phyloP scores from a whole-genome alignment of 2,797 vertebrate species.

The Remorina albescens region DNA sequence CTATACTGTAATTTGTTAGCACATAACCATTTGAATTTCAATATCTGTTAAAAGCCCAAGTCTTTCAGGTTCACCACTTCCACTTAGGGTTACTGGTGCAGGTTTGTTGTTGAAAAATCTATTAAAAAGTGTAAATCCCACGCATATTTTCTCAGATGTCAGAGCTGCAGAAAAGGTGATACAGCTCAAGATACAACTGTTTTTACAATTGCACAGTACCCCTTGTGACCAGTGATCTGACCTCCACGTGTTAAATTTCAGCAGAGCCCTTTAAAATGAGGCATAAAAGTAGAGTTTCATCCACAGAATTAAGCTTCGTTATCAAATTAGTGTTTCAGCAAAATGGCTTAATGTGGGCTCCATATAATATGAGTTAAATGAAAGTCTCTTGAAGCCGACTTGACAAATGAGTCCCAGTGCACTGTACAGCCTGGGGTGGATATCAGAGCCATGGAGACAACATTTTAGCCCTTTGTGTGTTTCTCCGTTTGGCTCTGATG shows the following conservation, averaged over 20 bases:
- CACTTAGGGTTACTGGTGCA: background rate
- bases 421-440: background rate
- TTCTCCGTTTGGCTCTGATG: slow-evolving; percentile 17
- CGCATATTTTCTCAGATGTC: background rate
- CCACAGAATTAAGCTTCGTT: background rate
- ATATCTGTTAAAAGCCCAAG: background rate
- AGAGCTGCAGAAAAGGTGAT: background rate
- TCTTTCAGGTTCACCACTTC: background rate
- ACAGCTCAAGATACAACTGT: no score
- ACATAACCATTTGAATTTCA: background rate
- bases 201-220: background rate
- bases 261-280: background rate
- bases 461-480: background rate
- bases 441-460: background rate
- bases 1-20: background rate
- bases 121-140: background rate
- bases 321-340: background rate
- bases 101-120: background rate
- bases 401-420: background rate
- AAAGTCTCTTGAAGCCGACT: slow-evolving; percentile 4
- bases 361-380: background rate
- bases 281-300: background rate
- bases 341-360: background rate
- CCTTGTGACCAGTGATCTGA: background rate
- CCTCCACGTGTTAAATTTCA: background rate